Conservation (phyloP, 2,113 vertebrate species). For the Lonchura striata region DNA sequence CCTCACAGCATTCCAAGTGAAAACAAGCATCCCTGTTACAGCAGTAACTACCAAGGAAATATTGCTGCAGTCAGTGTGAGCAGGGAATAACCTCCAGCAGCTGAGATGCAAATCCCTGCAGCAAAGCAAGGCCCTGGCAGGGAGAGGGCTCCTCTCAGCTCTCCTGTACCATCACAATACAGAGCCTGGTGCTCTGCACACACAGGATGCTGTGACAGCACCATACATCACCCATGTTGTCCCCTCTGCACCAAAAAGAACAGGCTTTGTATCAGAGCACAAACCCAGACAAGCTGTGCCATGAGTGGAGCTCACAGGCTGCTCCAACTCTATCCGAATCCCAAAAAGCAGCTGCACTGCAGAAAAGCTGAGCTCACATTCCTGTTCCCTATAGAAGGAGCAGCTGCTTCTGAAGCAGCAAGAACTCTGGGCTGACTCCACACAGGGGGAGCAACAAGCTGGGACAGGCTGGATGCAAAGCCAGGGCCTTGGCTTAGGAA, state of each 20-base stretch:
- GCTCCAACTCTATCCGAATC: neutral
- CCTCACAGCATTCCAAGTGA: neutral
- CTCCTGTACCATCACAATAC: neutral
- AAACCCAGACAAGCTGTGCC: neutral
- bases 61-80: rapidly evolving
- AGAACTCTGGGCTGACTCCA: neutral
- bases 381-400: neutral
- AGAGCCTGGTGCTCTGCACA: rapidly evolving
- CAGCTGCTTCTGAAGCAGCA: neutral
- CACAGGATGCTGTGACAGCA: neutral
- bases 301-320: neutral
- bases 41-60: neutral
- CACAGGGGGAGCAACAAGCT: neutral
- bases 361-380: neutral
- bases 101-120: neutral
- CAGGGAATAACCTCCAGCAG: neutral
- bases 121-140: neutral
- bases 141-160: neutral
- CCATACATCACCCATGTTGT: neutral
- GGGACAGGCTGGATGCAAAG: neutral
- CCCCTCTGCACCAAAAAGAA: neutral
- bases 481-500: slow-evolving; percentile 13
- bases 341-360: neutral
- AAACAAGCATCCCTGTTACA: neutral
- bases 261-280: neutral